These are phyloP conservation scores for Microcebus lehilahytsara DNA, from an alignment of 2,113 vertebrate genomes.

Conservation along the genomic window DNA sequence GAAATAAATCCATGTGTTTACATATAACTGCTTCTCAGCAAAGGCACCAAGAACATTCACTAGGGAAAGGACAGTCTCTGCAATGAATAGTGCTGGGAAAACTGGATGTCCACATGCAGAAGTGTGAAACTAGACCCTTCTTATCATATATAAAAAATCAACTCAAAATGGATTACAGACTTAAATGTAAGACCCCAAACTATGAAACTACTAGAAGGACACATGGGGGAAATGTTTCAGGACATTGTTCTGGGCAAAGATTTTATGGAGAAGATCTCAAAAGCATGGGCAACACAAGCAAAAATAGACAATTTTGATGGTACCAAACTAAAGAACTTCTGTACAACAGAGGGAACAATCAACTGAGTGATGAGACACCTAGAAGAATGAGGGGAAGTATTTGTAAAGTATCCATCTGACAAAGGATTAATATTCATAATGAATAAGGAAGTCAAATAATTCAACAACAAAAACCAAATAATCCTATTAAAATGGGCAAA, in stretches of 20 bases:
- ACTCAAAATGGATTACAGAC: background rate
- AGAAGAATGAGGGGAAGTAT: background rate
- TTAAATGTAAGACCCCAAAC: background rate
- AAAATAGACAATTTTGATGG: background rate
- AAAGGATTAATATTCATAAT: background rate
- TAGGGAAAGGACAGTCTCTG: background rate
- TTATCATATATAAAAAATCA: background rate
- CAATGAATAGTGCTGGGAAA: background rate
- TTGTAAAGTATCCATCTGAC: background rate
- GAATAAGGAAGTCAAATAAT: background rate
- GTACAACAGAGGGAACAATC: background rate
- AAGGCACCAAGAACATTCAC: background rate
- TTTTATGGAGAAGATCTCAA: background rate
- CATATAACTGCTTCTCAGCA: background rate
- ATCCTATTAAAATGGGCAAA: background rate
- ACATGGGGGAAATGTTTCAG: background rate
- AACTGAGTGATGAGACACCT: background rate
- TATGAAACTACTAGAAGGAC: background rate
- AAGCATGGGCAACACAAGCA: background rate
- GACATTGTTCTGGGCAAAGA: background rate
- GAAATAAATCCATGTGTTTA: background rate
- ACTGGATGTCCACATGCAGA: background rate
- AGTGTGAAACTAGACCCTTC: background rate
- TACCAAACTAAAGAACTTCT: background rate
- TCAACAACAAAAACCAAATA: background rate